A percentile compares a stretch with the other conserved stretches of the same genome.
Evolutionary conservation across 2,888 invertebrate species (phyloP).

Genomic region (Nymphalis urticae): DNA sequence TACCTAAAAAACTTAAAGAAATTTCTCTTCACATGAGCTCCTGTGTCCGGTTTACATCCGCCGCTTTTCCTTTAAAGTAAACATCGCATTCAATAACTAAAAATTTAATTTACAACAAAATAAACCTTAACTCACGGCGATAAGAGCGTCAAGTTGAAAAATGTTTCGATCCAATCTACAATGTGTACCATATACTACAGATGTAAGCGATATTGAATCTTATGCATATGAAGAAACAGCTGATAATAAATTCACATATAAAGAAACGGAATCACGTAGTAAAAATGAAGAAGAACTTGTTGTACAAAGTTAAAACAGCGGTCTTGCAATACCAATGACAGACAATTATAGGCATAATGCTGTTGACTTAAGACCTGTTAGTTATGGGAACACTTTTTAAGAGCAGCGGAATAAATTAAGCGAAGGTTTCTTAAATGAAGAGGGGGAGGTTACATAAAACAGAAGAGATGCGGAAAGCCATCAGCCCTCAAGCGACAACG

Average conservation of each 20-base stretch:
- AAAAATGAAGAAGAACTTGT: constrained; percentile 18
- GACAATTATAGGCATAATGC: constrained; percentile 17
- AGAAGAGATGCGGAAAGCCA: constrained; percentile 63
- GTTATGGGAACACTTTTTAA: background rate
- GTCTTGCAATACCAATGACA: background rate
- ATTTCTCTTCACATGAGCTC: constrained; percentile 72
- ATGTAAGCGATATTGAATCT: constrained; percentile 37
- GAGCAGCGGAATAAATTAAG: constrained; percentile 30
- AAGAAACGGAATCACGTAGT: background rate
- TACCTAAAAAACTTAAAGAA: constrained; percentile 65
- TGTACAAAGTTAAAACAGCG: constrained; percentile 10
- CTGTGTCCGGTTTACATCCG: constrained; percentile 74
- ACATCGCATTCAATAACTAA: constrained; percentile 35
- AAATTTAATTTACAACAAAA: constrained; percentile 39
- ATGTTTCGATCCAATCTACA: background rate
- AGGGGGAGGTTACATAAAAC: constrained; percentile 72
- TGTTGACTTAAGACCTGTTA: constrained; percentile 6
- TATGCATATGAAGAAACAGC: constrained; percentile 37
- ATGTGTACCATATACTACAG: constrained; percentile 8
- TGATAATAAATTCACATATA: constrained; percentile 26
- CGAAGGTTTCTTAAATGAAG: constrained; percentile 42
- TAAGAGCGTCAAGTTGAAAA: constrained; percentile 35
- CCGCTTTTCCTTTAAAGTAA: constrained; percentile 71
- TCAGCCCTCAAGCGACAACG: constrained; percentile 62
- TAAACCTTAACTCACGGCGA: constrained; percentile 45